Conservation (phyloP, 1,140 invertebrate genomes). For the Drosophila miranda region DNA sequence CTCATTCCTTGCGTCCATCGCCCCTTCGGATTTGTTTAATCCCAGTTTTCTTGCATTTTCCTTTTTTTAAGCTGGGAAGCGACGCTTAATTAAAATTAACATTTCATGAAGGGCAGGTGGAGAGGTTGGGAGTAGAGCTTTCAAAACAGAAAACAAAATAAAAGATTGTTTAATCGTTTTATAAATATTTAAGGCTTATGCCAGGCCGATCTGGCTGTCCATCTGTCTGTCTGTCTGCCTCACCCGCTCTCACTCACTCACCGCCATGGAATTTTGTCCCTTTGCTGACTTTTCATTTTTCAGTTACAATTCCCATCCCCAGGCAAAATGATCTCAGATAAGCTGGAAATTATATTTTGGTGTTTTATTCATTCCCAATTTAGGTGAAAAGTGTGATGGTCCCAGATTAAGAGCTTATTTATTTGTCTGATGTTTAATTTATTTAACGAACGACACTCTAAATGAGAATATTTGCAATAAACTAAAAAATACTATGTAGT, state of each 20-base stretch:
- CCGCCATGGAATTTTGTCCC: constrained; percentile 10
- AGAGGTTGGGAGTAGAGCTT: constrained; percentile 8
- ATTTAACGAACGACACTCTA: neutral
- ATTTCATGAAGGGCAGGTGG: constrained; percentile 62
- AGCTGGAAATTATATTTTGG: constrained; percentile 68
- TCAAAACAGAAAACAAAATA: constrained; percentile 27
- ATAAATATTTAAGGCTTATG: constrained; percentile 64
- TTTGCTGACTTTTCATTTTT: constrained; percentile 47
- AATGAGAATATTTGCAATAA: neutral
- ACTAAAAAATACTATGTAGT: too few relatives aligned
- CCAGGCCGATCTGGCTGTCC: constrained; percentile 33
- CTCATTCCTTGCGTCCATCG: neutral
- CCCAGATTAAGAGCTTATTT: neutral
- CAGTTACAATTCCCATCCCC: constrained; percentile 4
- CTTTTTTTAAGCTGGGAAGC: constrained; percentile 33
- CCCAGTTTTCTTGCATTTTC: constrained; percentile 9
- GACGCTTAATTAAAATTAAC: constrained; percentile 77
- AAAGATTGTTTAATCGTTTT: constrained; percentile 49
- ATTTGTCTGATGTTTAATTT: neutral
- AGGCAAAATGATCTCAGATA: constrained; percentile 46
- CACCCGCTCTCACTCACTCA: neutral
- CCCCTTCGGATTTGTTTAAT: neutral
- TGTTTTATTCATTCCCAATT: constrained; percentile 52
- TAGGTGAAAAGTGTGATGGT: neutral
- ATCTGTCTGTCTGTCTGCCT: neutral